Evolutionary conservation across 2,113 vertebrate genomes (phyloP).

Genomic region (Indicator maculatus): DNA sequence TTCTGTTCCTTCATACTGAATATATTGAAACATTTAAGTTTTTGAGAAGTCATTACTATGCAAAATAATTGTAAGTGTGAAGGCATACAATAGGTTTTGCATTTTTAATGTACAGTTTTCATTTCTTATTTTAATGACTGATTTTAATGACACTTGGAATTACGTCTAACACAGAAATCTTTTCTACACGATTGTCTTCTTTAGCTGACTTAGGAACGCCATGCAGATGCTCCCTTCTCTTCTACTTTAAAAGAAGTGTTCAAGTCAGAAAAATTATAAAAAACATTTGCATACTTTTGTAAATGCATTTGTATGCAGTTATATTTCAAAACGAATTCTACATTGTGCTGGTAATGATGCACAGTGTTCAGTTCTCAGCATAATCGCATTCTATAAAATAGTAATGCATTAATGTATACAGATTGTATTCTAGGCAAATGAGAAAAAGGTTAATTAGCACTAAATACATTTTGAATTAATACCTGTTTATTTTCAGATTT

Average conservation of each 20-base stretch:
- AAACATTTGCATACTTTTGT: background rate
- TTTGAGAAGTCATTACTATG: background rate
- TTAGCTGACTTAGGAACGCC: background rate
- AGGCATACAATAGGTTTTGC: background rate
- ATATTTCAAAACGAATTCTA: background rate
- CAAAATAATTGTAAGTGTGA: background rate
- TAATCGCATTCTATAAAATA: conserved; percentile 39
- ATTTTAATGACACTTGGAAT: background rate
- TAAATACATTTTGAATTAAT: conserved; percentile 38
- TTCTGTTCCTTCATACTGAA: background rate
- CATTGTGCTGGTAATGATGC: background rate
- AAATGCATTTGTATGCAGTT: background rate
- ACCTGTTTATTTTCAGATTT: conserved; percentile 9
- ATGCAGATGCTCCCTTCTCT: background rate
- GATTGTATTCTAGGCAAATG: background rate
- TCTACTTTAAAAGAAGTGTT: background rate
- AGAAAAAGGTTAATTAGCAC: conserved; percentile 20
- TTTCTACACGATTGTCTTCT: background rate
- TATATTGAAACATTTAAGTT: background rate
- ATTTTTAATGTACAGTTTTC: background rate
- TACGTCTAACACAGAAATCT: background rate
- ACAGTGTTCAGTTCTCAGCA: background rate
- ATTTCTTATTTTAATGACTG: background rate
- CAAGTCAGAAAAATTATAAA: background rate
- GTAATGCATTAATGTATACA: background rate